Evolutionary conservation across 2,888 invertebrate species (phyloP), one percentile per base, ranked within the genome.

Genomic region (Carabus problematicus): DNA sequence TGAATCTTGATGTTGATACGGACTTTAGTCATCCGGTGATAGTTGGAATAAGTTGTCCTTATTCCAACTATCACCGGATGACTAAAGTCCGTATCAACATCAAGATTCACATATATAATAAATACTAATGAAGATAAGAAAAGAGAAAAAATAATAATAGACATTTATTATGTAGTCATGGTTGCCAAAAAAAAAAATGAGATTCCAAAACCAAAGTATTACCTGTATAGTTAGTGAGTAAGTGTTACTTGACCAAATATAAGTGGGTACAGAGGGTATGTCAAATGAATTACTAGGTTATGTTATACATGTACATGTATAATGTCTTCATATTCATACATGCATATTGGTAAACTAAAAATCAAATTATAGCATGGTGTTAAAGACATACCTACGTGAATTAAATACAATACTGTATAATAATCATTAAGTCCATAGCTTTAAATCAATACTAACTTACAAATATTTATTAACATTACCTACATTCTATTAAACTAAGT

Each of bases 121-220:
- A 54, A 54, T 19, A 59, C 43, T 62, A 60, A 62, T 54, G 45
- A 62, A 66, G 47, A 58, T 42, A 52, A 61, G 43, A 61, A 39
- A 68, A 47, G 40, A 68, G n/a, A n/a, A n/a, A n/a, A n/a, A n/a
- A n/a, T n/a, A n/a, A n/a, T n/a, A n/a, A n/a, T n/a, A 43, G 47
- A 60, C 54, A 73, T 72, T 70, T 64, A 67, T 66, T 67, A 72
- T 73, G 74, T 77, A 77, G 77, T 77, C 77, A 77, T 75, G 75
- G 77, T 76, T 77, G 77, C 77, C 77, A 77, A 77, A 76, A 75
- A 52, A 16, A 49, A 8, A 49, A n/a, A 74, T 74, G 76, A 77
- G 74, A 76, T 77, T 76, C 76, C 77, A 76, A 75, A 76, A 77
- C 77, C 77, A 77, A 77, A 77, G 77, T 77, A 77, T 76, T 77